Evolutionary conservation across 2,797 vertebrate species (phyloP), one percentile per base, ranked within the genome.

Genomic region (Acipenser oxyrinchus): DNA sequence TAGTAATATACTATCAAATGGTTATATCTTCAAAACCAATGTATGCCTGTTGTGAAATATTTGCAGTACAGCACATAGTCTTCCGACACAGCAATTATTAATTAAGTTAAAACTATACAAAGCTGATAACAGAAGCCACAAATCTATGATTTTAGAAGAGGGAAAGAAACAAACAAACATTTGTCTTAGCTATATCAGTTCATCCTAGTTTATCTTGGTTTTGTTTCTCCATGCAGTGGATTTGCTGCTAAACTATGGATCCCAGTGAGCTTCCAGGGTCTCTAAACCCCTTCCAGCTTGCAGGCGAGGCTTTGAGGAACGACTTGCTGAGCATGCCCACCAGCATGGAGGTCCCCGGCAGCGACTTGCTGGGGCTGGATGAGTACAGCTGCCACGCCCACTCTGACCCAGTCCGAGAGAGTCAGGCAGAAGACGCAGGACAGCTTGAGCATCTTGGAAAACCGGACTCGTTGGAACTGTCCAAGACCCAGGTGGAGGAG

Each of bases 291-390:
- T 77, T 86, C 70, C 79, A 83, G 65, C 81, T 87, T 69, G 86
- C 84, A 69, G 82, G 86, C 73, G 88, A 89, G 71, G 82, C 87
- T 0, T 80, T 87, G 71, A 82, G 86, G 73, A 86, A 83, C 65
- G 88, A 90, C 69, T 87, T 88, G 68, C 88, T 88, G 67, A 81
- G 86, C 71, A 81, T 87, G 63, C 82, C 85, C 70, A 80, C 86
- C 71, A 83, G 84, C 72, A 83, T 86, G 82, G 87, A 89, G 18
- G 48, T 66, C 50, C 52, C 69, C 53, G 50, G 66, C 60, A 48
- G 69, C 48, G 60, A 59, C 57, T 67, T 67, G 48, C 49, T 67
- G 68, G 61, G 57, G 13, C 10, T 49, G 23, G 66, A 66, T n/a
- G 50, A 59, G 12, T 65, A 58, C 48, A 48, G 61, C 62, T 48